phyloP scores from a whole-genome alignment of 1,140 invertebrate species.

The Bombus fervidus region DNA sequence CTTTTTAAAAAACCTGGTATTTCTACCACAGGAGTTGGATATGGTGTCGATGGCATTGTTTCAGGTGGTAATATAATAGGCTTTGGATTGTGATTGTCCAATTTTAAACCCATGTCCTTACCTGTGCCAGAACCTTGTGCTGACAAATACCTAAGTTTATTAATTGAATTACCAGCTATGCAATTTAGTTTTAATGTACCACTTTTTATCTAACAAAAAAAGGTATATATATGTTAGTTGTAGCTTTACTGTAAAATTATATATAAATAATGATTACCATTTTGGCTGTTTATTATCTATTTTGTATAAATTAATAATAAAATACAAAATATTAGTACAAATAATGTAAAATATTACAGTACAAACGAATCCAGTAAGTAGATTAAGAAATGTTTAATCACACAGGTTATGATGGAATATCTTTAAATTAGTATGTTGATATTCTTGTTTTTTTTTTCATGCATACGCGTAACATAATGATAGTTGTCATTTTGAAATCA shows the following conservation, averaged over 20 bases:
- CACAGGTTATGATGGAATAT: constrained; percentile 33
- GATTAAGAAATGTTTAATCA: not conserved
- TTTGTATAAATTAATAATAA: not conserved
- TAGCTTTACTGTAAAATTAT: not conserved
- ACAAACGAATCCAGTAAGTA: not conserved
- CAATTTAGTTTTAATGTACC: constrained; percentile 35
- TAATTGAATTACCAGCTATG: constrained; percentile 1
- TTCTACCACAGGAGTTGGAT: constrained; percentile 33
- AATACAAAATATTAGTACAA: not conserved
- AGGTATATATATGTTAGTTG: not conserved
- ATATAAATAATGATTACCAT: constrained; percentile 35
- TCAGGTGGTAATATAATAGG: constrained; percentile 35
- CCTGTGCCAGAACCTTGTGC: constrained; percentile 41
- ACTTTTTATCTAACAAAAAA: constrained; percentile 44
- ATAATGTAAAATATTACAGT: not conserved
- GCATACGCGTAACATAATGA: not conserved
- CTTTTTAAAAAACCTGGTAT: constrained; percentile 37
- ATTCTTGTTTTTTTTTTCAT: constrained; percentile 32
- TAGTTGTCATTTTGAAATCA: not conserved
- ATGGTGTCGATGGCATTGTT: constrained; percentile 17
- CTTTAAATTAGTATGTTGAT: not conserved
- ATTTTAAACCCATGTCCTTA: constrained; percentile 26
- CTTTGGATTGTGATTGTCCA: constrained; percentile 10
- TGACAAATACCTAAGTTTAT: constrained; percentile 46
- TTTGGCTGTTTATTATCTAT: constrained; percentile 1